A percentile compares a stretch with the other conserved stretches of the same genome.
phyloP scores from a whole-genome alignment of 2,888 invertebrate species.

The Erpobdella octoculata region DNA sequence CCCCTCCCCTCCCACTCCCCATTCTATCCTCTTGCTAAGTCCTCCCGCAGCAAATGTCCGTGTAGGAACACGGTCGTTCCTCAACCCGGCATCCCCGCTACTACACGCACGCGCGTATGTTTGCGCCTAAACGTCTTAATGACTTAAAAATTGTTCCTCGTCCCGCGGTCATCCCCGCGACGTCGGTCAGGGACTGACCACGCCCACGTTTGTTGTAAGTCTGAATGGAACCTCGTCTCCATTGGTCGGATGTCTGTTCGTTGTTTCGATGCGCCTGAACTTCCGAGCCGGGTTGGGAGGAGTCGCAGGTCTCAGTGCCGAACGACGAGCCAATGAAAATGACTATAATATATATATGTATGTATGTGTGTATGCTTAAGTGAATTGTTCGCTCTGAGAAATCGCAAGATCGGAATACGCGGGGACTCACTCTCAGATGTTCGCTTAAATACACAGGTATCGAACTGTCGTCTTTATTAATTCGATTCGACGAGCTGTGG shows the following conservation, averaged over 20 bases:
- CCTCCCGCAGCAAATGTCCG: constrained; percentile 13
- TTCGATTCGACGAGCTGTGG: too few relatives aligned
- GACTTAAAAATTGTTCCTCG: constrained; percentile 8
- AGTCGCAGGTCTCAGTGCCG: not conserved
- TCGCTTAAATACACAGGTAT: too few relatives aligned
- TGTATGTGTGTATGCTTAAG: not conserved
- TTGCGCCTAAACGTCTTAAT: constrained; percentile 4
- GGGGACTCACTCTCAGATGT: too few relatives aligned
- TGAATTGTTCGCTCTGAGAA: too few relatives aligned
- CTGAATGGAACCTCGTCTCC: not conserved
- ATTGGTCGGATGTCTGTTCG: not conserved
- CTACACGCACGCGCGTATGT: constrained; percentile 7
- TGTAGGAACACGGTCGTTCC: not conserved
- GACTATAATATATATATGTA: too few relatives aligned
- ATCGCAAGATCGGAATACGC: too few relatives aligned
- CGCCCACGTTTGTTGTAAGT: not conserved
- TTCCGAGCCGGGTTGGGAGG: not conserved
- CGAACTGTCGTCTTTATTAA: too few relatives aligned
- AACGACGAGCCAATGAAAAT: not conserved
- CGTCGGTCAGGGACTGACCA: not conserved
- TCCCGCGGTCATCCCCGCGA: not conserved
- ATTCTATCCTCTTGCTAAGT: too few relatives aligned
- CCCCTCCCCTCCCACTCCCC: too few relatives aligned
- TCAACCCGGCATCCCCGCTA: not conserved
- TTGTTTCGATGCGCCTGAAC: not conserved